A percentile compares a stretch with the other conserved stretches of the same genome.
phyloP scores from a whole-genome alignment of 2,113 vertebrate genomes.

The Morone chrysops region DNA sequence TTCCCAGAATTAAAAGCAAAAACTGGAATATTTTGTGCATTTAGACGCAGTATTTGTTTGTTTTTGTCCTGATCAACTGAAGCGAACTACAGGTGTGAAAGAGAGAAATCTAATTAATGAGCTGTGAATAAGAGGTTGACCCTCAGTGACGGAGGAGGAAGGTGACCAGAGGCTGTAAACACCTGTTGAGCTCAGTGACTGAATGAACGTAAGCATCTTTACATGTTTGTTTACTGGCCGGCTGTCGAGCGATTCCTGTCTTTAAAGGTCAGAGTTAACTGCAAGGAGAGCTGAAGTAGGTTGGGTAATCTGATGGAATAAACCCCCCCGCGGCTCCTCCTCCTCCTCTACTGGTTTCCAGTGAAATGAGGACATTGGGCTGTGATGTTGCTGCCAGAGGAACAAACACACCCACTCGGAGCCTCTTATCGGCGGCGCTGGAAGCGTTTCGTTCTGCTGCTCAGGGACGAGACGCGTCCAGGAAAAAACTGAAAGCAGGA shows the following conservation, averaged over 20 bases:
- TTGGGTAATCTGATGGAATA: conserved; percentile 59
- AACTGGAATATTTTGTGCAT: too few relatives aligned
- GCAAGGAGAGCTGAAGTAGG: neutral
- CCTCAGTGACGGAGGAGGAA: too few relatives aligned
- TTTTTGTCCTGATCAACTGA: too few relatives aligned
- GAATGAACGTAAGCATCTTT: conserved; percentile 22
- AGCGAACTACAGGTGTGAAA: too few relatives aligned
- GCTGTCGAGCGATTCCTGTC: conserved; percentile 24
- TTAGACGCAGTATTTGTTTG: too few relatives aligned
- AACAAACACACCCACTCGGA: neutral
- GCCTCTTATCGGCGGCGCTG: conserved; percentile 17
- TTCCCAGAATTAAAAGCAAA: too few relatives aligned
- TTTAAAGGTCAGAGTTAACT: conserved; percentile 34
- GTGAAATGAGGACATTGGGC: conserved; percentile 11
- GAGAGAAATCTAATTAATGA: too few relatives aligned
- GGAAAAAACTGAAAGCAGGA: conserved; percentile 23
- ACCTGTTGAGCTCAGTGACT: neutral
- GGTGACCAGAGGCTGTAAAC: neutral
- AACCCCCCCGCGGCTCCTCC: conserved; percentile 5
- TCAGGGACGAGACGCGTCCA: conserved; percentile 3
- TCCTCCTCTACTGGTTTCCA: neutral
- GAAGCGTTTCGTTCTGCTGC: neutral
- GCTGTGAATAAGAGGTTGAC: too few relatives aligned
- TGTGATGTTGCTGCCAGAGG: conserved; percentile 9
- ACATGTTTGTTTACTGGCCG: conserved; percentile 30